Evolutionary conservation across 2,113 vertebrate species (phyloP), one percentile per base, ranked within the genome.

Genomic region (Tringa solitaria): DNA sequence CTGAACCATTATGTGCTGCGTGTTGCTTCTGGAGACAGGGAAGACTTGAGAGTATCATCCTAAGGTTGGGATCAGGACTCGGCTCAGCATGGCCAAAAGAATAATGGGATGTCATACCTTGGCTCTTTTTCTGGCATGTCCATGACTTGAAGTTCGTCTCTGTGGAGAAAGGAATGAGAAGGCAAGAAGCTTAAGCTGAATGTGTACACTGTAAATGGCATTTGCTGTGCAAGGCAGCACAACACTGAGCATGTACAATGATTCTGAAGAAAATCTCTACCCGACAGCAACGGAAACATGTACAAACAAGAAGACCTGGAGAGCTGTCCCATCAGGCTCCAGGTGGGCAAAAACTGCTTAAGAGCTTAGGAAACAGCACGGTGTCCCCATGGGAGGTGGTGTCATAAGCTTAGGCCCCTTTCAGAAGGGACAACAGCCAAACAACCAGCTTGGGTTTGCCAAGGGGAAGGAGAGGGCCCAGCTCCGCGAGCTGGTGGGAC

Each of bases 91-190:
- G 13, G 63, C 41, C 60, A 35, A 22, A 9, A 35, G 43, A 28
- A 56, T 14, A 28, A 13, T 1, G 20, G 27, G 68, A 24, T 1
- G 27, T 24, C 98, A 97, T 97, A 99, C 99, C 98, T 99, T 99
- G 97, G 99, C 98, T 98, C 99, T 98, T 98, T 99, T 99, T 97
- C 99, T 99, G 73, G 98, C 98, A 92, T 99, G 99, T 54, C 99
- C 99, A 19, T 99, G 99, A 95, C 98, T 98, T 7, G 99, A 98
- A 72, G 98, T 98, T 92, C 99, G 98, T 84, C 98, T 99, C 99
- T 99, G 98, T 43, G 93, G 97, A 89, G 90, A 97, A 37, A 93
- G 43, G 65, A 92, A 92, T 93, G 63, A 70, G 39, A 92, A 93
- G 59, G 75, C 2, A 14, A 72, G 17, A 54, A 57, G 51, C 28